phyloP scores from a whole-genome alignment of 2,797 vertebrate species.

The Benthosema pterotum region DNA sequence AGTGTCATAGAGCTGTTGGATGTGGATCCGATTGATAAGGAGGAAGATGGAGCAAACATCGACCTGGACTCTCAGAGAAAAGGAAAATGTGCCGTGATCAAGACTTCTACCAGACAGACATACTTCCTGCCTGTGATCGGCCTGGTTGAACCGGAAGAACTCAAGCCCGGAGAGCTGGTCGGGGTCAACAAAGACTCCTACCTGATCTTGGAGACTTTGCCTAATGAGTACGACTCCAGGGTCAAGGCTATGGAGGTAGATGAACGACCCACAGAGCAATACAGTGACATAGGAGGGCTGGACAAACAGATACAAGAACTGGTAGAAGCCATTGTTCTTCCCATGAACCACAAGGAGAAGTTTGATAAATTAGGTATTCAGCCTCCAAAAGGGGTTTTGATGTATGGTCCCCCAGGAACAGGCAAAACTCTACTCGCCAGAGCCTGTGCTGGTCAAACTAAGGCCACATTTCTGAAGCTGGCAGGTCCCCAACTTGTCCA shows the following conservation, averaged over 20 bases:
- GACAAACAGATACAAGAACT: slow-evolving; percentile 88
- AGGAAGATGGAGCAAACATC: slow-evolving; percentile 88
- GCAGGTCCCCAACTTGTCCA: slow-evolving; percentile 87
- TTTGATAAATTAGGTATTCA: slow-evolving; percentile 91
- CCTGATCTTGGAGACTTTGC: no score
- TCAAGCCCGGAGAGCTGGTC: background rate
- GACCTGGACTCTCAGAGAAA: slow-evolving; percentile 88
- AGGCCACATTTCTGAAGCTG: slow-evolving; percentile 92
- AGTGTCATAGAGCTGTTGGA: slow-evolving; percentile 77
- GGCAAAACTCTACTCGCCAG: slow-evolving; percentile 89
- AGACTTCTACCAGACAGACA: slow-evolving; percentile 85
- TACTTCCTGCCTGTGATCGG: background rate
- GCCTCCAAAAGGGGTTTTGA: slow-evolving; percentile 88
- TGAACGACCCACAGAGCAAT: slow-evolving; percentile 76
- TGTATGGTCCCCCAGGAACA: slow-evolving; percentile 86
- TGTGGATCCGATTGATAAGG: slow-evolving; percentile 88
- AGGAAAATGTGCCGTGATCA: slow-evolving; percentile 88
- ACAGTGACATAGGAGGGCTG: slow-evolving; percentile 87
- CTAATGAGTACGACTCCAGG: slow-evolving; percentile 50
- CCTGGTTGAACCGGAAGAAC: background rate
- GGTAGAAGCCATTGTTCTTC: slow-evolving; percentile 89
- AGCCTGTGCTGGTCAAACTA: slow-evolving; percentile 89
- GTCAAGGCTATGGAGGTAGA: slow-evolving; percentile 88
- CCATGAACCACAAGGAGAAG: slow-evolving; percentile 88
- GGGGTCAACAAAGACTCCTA: no score